Percentiles rank a stretch among this genome's conserved stretches.
These are phyloP conservation scores for Pterostichus madidus DNA, from an alignment of 2,888 invertebrate genomes.

Conservation along the genomic window DNA sequence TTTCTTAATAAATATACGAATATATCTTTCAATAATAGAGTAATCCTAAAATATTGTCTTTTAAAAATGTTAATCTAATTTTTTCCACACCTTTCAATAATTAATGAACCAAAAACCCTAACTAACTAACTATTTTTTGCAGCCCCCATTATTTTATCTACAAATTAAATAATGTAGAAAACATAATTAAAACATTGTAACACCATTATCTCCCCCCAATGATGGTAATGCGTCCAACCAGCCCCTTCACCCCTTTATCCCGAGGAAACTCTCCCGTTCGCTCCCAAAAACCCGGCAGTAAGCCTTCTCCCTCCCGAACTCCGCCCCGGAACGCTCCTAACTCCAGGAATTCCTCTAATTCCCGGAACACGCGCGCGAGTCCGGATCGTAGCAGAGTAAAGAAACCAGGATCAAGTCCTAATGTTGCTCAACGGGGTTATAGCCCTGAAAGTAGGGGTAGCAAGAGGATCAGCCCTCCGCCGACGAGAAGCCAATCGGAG, in stretches of 20 bases:
- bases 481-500: slow-evolving; percentile 60
- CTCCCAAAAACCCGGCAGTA: neutral
- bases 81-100: too few species aligned
- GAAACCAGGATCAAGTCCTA: slow-evolving; percentile 66
- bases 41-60: too few species aligned
- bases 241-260: slow-evolving; percentile 72
- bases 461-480: slow-evolving; percentile 56
- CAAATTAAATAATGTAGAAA: neutral
- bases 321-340: slow-evolving; percentile 71
- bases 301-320: slow-evolving; percentile 70
- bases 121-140: too few species aligned
- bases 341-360: slow-evolving; percentile 32
- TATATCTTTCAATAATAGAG: too few species aligned
- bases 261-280: slow-evolving; percentile 73
- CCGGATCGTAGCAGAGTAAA: slow-evolving; percentile 62
- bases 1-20: too few species aligned
- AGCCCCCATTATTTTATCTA: too few species aligned
- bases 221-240: slow-evolving; percentile 73
- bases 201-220: neutral
- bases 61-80: too few species aligned
- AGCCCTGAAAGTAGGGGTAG: slow-evolving; percentile 65
- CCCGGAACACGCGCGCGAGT: slow-evolving; percentile 65
- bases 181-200: neutral
- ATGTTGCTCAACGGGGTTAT: slow-evolving; percentile 67
- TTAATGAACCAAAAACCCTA: too few species aligned